phyloP scores from a whole-genome alignment of 2,797 vertebrate species.

The Atherinosoma microstoma region DNA sequence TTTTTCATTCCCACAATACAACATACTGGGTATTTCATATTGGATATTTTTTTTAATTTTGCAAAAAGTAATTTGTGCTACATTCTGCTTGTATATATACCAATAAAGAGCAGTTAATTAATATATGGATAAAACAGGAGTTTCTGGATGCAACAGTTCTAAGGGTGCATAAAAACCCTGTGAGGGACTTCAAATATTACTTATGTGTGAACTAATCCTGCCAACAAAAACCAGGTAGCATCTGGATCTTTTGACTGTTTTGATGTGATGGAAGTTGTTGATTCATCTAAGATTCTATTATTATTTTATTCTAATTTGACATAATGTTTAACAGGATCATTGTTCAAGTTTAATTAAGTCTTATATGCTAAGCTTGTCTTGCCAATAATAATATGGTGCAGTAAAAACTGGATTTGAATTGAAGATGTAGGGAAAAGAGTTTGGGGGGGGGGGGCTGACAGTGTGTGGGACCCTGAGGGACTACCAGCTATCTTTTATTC shows the following conservation, averaged over 20 bases:
- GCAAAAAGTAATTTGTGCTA: too few relatives aligned
- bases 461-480: conserved; percentile 69
- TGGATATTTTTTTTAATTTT: too few relatives aligned
- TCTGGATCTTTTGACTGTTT: neutral
- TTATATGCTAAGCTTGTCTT: conserved; percentile 25
- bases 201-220: too few relatives aligned
- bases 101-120: too few relatives aligned
- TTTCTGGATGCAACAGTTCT: too few relatives aligned
- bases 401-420: conserved; percentile 51
- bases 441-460: conserved; percentile 47
- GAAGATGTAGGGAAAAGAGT: conserved; percentile 13
- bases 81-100: too few relatives aligned
- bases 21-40: too few relatives aligned
- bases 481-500: conserved; percentile 77
- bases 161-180: too few relatives aligned
- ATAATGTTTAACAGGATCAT: neutral
- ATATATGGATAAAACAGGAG: too few relatives aligned
- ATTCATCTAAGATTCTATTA: conserved; percentile 3
- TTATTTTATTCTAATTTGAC: conserved; percentile 11
- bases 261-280: neutral
- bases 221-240: neutral
- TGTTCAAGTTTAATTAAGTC: conserved; percentile 2
- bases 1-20: too few relatives aligned
- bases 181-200: too few relatives aligned
- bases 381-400: conserved; percentile 30